Base-by-base conservation (phyloP, 2,113 vertebrate genomes). In the Poicephalus gulielmi region DNA sequence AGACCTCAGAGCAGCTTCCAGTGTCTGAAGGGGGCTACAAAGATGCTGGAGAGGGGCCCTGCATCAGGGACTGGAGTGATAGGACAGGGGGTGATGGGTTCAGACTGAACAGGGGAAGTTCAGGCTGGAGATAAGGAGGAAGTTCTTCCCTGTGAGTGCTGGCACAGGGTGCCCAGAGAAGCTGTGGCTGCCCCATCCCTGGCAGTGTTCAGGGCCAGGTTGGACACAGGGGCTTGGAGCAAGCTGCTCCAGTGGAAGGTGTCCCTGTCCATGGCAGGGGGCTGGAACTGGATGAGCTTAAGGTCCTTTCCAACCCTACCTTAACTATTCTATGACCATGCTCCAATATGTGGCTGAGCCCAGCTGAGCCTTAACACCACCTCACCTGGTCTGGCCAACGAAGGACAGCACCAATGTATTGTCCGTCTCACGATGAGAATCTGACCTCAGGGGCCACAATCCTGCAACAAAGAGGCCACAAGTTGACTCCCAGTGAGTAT, bases 371-470 rank as follows among this genome's bases (percentile, higher is more conserved):
- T 37, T 20, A 22, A 43, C 35, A 41, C 47, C n/a, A 41, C 20
- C 98, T 97, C 93, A 99, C 99, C 99, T 98, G 44, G 99, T 99
- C 95, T 99, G 99, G 94, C 99, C 99, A 59, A 99, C 99, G 27
- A 99, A 99, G 78, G 99, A 99, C 67, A 99, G 98, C 83, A 99
- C 99, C 96, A 99, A 97, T 81, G 99, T 99, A 87, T 99, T 99
- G 92, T 99, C 99, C 0, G 99, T 99, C 85, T 99, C 98, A 67
- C 98, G 98, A 55, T 98, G 98, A 2, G 99, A 98, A 93, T 99
- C 99, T 0, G 99, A 99, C 64, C 99, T 98, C 47, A 99, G 98
- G 0, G 99, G 99, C 99, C 99, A 99, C 91, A 99, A 92, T 55
- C 99, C 99, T 99, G 93, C 13, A 78, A 88, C 13, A 59, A 43